These are phyloP conservation scores for Holothuria scabra DNA, from an alignment of 53 echinoderm and acorn worm species.

Conservation along the genomic window DNA sequence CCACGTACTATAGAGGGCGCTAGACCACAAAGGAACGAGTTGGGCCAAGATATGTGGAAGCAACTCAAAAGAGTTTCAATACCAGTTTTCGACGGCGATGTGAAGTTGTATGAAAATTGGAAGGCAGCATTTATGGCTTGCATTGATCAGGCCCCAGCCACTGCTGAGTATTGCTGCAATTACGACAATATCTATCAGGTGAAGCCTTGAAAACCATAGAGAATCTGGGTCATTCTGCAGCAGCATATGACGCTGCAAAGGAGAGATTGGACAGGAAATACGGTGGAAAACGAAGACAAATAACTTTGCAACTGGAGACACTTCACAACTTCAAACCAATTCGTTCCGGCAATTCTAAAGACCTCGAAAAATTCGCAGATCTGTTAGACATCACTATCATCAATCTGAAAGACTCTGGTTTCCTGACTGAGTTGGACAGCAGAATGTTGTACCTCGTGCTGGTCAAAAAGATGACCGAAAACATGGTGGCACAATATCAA, in stretches of 20 bases:
- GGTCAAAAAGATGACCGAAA: background rate
- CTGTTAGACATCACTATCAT: slow-evolving; percentile 27
- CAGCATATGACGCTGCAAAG: too few species aligned
- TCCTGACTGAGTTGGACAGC: background rate
- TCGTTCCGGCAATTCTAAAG: background rate
- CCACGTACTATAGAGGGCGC: too few species aligned
- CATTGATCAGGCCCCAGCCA: too few species aligned
- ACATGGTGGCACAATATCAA: too few species aligned
- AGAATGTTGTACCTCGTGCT: background rate
- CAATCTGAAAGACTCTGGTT: slow-evolving; percentile 27
- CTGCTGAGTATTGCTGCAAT: too few species aligned
- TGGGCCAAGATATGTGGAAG: slow-evolving; percentile 38
- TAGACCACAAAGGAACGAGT: too few species aligned
- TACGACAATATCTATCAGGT: background rate
- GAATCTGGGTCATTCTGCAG: too few species aligned
- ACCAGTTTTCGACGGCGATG: slow-evolving; percentile 16
- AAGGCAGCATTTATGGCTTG: slow-evolving; percentile 17
- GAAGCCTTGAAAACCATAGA: too few species aligned
- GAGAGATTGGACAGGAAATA: slow-evolving; percentile 35
- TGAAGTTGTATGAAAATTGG: slow-evolving; percentile 4
- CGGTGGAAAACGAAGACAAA: slow-evolving; percentile 14
- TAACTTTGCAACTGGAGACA: background rate
- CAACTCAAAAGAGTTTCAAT: slow-evolving; percentile 26
- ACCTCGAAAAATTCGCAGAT: slow-evolving; percentile 31
- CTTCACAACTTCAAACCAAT: slow-evolving; percentile 30